A percentile compares a stretch with the other conserved stretches of the same genome.
These are phyloP conservation scores for Porites divaricata DNA, from an alignment of 92 coral and sea anemone species.

Conservation along the genomic window DNA sequence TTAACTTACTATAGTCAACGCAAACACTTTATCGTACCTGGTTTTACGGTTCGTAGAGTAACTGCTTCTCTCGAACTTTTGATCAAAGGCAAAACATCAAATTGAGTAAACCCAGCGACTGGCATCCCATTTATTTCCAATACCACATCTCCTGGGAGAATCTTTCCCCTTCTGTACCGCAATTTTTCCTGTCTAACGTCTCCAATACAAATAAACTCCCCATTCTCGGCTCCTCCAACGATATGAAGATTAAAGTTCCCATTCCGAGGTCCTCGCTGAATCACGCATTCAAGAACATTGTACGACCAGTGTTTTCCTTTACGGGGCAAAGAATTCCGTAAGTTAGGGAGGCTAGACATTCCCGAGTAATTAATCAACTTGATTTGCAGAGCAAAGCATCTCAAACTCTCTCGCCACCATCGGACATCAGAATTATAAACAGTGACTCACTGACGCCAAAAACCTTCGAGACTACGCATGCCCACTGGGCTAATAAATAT, in stretches of 20 bases:
- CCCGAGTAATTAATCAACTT: slow-evolving; percentile 23
- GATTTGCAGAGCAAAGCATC: slow-evolving; percentile 7
- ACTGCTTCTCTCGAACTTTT: slow-evolving; percentile 85
- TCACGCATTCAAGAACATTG: slow-evolving; percentile 78
- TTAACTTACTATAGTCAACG: background rate
- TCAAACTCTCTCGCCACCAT: background rate
- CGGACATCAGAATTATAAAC: slow-evolving; percentile 36
- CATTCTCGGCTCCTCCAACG: slow-evolving; percentile 98
- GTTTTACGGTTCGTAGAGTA: slow-evolving; percentile 86
- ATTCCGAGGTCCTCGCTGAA: slow-evolving; percentile 61
- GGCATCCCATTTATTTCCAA: slow-evolving; percentile 84
- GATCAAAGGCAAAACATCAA: slow-evolving; percentile 87
- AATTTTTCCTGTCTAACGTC: slow-evolving; percentile 91
- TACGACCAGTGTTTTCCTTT: slow-evolving; percentile 98
- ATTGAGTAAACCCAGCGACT: slow-evolving; percentile 94
- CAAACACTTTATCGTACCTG: slow-evolving; percentile 66
- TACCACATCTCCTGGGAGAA: slow-evolving; percentile 82
- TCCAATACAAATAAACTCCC: slow-evolving; percentile 90
- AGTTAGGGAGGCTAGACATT: slow-evolving; percentile 72
- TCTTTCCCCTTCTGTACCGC: slow-evolving; percentile 85
- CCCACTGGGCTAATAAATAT: slow-evolving; percentile 1
- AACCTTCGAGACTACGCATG: slow-evolving; percentile 24
- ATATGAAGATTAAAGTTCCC: slow-evolving; percentile 93
- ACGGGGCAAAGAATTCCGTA: slow-evolving; percentile 82
- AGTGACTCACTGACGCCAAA: slow-evolving; percentile 40